Evolutionary conservation across 2,113 vertebrate genomes (phyloP).

Genomic region (Numida meleagris): DNA sequence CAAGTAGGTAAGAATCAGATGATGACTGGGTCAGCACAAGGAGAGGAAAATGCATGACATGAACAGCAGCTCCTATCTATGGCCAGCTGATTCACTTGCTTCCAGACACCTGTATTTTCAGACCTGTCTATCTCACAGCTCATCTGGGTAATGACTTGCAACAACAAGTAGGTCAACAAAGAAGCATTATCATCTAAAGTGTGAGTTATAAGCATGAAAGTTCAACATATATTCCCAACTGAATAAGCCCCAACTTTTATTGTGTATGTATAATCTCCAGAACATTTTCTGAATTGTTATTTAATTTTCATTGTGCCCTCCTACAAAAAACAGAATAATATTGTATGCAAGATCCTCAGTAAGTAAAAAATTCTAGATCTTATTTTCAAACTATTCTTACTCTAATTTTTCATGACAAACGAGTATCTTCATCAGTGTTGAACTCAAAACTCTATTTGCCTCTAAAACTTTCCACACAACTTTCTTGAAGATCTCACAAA

Average conservation of each 20-base stretch:
- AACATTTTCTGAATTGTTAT: background rate
- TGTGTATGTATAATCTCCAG: background rate
- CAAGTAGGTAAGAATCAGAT: background rate
- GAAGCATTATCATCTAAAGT: background rate
- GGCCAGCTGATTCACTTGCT: background rate
- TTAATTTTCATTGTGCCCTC: background rate
- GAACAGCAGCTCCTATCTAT: rapidly evolving
- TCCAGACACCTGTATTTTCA: background rate
- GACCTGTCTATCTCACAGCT: background rate
- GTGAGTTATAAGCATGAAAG: background rate
- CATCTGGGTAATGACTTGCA: background rate
- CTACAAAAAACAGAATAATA: background rate
- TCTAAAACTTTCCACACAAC: background rate
- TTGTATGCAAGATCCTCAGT: background rate
- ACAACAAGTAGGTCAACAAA: background rate
- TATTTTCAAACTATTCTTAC: background rate
- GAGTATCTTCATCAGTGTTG: background rate
- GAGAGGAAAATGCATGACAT: rapidly evolving
- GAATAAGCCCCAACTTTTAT: background rate
- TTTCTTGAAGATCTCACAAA: background rate
- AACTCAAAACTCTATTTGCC: background rate
- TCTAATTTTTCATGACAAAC: background rate
- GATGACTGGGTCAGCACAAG: background rate
- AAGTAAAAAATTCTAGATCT: background rate
- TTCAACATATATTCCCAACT: background rate